phyloP scores from a whole-genome alignment of 2,113 vertebrate genomes.

The Rafetus swinhoei region DNA sequence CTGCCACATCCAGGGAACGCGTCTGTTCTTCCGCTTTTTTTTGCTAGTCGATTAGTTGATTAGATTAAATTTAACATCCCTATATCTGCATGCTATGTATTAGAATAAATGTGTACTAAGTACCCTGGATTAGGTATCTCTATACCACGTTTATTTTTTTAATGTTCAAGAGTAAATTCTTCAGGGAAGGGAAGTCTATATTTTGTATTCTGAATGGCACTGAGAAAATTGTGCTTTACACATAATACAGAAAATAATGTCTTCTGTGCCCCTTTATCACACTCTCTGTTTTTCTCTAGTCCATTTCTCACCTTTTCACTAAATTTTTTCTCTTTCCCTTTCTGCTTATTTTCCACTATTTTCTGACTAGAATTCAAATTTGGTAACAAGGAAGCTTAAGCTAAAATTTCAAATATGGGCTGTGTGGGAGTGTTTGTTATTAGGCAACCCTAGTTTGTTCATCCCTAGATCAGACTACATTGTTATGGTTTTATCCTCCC shows the following conservation, averaged over 20 bases:
- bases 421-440: background rate
- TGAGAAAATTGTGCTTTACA: background rate
- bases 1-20: too few species aligned
- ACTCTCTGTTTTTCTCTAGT: background rate
- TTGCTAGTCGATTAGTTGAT: too few species aligned
- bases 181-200: background rate
- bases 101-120: background rate
- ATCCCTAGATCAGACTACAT: background rate
- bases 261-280: background rate
- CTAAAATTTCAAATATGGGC: conserved; percentile 6
- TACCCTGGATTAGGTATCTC: background rate
- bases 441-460: background rate
- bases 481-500: background rate
- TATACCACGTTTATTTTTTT: conserved; percentile 21
- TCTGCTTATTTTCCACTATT: background rate
- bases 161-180: background rate
- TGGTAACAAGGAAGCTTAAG: background rate
- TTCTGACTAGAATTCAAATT: background rate
- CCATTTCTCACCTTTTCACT: background rate
- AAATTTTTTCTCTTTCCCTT: background rate
- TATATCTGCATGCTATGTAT: background rate
- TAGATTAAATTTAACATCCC: background rate
- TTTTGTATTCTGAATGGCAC: background rate
- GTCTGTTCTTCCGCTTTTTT: too few species aligned
- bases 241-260: background rate